Conservation (phyloP, 2,888 invertebrate genomes). For the Diloba caeruleocephala region DNA sequence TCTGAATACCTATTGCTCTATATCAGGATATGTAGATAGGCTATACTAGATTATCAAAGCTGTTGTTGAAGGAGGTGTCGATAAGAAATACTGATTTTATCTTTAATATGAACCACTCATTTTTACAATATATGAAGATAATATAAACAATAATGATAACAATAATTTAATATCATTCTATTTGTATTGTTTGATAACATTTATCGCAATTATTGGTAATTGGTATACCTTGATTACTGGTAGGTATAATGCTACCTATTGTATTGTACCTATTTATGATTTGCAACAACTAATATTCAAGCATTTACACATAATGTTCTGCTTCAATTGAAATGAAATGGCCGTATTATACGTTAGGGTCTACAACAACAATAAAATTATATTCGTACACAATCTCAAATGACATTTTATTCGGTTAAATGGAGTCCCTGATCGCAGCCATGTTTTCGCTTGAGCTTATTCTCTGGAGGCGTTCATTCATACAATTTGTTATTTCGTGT, state of each 20-base stretch:
- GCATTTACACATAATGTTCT: slow-evolving; percentile 29
- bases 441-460: slow-evolving; percentile 63
- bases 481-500: slow-evolving; percentile 74
- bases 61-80: slow-evolving; percentile 59
- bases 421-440: slow-evolving; percentile 64
- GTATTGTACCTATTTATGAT: slow-evolving; percentile 15
- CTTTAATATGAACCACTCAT: slow-evolving; percentile 77
- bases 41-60: slow-evolving; percentile 55
- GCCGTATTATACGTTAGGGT: slow-evolving; percentile 69
- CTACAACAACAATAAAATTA: slow-evolving; percentile 66
- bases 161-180: slow-evolving; percentile 80
- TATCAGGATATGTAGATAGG: slow-evolving; percentile 64
- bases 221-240: slow-evolving; percentile 67
- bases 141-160: slow-evolving; percentile 82
- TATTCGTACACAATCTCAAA: slow-evolving; percentile 69
- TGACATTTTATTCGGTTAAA: slow-evolving; percentile 78
- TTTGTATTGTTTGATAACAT: slow-evolving; percentile 86
- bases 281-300: slow-evolving; percentile 23
- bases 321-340: slow-evolving; percentile 72
- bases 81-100: slow-evolving; percentile 79
- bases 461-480: slow-evolving; percentile 84
- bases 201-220: slow-evolving; percentile 80
- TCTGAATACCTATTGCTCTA: slow-evolving; percentile 13
- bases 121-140: slow-evolving; percentile 83
- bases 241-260: slow-evolving; percentile 60